Percentiles rank a stretch among this genome's conserved stretches.
Conservation (phyloP, 1,140 invertebrate genomes). For the Neodiprion pinetum region DNA sequence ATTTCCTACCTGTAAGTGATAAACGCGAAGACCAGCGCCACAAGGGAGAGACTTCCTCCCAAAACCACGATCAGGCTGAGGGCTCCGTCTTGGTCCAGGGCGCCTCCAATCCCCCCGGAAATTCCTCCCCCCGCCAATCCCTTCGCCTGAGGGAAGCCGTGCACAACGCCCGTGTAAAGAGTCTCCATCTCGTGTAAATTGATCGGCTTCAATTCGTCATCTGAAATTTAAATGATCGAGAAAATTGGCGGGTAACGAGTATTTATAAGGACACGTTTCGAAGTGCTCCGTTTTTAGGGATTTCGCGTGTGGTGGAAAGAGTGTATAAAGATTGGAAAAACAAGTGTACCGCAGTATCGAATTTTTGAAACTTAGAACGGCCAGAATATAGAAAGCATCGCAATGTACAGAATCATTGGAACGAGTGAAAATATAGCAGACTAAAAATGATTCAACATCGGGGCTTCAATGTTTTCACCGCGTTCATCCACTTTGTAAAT, state of each 20-base stretch:
- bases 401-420: too few relatives aligned
- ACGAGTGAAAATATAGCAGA: too few relatives aligned
- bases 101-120: conserved; percentile 49
- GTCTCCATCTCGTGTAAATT: conserved; percentile 53
- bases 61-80: conserved; percentile 71
- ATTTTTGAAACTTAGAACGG: too few relatives aligned
- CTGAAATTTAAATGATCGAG: background rate
- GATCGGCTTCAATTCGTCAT: background rate
- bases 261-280: background rate
- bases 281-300: background rate
- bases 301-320: too few relatives aligned
- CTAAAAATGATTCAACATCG: too few relatives aligned
- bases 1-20: conserved; percentile 73
- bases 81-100: conserved; percentile 65
- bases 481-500: too few relatives aligned
- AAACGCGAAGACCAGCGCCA: conserved; percentile 73
- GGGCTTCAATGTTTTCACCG: too few relatives aligned
- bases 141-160: conserved; percentile 54
- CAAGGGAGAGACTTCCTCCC: conserved; percentile 72
- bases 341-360: too few relatives aligned
- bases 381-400: too few relatives aligned
- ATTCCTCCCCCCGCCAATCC: conserved; percentile 47
- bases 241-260: background rate
- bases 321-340: too few relatives aligned
- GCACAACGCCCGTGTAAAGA: conserved; percentile 57